Conservation (phyloP, 2,888 invertebrate species). For the Silvanus unidentatus region DNA sequence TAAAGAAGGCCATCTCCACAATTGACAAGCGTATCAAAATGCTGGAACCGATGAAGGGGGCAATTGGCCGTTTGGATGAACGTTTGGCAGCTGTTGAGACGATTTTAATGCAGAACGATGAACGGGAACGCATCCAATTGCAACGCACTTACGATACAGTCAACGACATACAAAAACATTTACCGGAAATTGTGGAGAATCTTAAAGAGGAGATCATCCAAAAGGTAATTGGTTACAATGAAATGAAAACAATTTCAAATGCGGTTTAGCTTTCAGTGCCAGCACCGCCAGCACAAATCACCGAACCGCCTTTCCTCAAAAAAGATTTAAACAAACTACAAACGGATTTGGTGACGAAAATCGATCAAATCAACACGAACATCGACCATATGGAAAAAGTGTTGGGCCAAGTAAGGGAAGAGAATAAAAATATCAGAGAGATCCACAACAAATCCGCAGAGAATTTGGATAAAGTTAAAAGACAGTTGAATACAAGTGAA, state of each 20-base stretch:
- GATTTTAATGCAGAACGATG: slow-evolving; percentile 65
- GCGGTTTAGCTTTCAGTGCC: slow-evolving; percentile 11
- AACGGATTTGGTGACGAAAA: slow-evolving; percentile 34
- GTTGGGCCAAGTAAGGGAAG: slow-evolving; percentile 36
- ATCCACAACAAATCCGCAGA: slow-evolving; percentile 47
- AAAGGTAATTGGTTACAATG: slow-evolving; percentile 25
- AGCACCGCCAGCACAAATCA: slow-evolving; percentile 27
- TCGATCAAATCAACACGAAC: slow-evolving; percentile 33
- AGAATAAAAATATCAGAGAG: slow-evolving; percentile 43
- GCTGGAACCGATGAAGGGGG: slow-evolving; percentile 64
- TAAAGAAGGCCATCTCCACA: slow-evolving; percentile 65
- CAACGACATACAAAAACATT: slow-evolving; percentile 47
- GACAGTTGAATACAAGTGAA: slow-evolving; percentile 49
- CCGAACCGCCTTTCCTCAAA: slow-evolving; percentile 30
- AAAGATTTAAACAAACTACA: slow-evolving; percentile 34
- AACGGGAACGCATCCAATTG: slow-evolving; percentile 57
- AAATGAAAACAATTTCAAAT: neutral
- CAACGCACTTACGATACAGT: slow-evolving; percentile 55
- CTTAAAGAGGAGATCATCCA: slow-evolving; percentile 43
- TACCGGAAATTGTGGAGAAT: slow-evolving; percentile 48
- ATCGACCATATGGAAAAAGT: slow-evolving; percentile 36
- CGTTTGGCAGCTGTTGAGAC: slow-evolving; percentile 71
- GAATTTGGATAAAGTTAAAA: slow-evolving; percentile 45
- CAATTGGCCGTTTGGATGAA: slow-evolving; percentile 67
- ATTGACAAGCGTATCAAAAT: slow-evolving; percentile 68